A percentile compares a stretch with the other conserved stretches of the same genome.
Conservation (phyloP, 2,113 vertebrate species). For the Megaceryle maxima region DNA sequence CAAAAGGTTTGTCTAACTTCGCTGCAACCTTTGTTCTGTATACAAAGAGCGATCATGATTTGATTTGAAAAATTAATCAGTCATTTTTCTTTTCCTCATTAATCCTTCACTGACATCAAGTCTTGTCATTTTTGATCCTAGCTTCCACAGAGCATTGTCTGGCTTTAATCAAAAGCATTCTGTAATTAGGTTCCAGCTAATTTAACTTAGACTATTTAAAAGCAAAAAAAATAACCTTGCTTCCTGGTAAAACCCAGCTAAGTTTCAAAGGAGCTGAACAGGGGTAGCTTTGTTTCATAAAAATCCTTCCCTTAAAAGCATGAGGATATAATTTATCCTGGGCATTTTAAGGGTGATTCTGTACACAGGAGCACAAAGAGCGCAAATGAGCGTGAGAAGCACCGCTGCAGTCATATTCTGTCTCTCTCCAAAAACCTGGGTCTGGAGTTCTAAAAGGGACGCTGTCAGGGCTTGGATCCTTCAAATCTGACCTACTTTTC, state of each 20-base stretch:
- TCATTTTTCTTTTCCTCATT: slow-evolving; percentile 6
- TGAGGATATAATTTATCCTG: not conserved
- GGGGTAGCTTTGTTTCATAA: not conserved
- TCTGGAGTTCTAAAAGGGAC: slow-evolving; percentile 40
- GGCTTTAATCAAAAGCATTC: slow-evolving; percentile 53
- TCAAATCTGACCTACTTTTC: slow-evolving; percentile 62
- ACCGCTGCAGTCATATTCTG: not conserved
- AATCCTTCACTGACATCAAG: slow-evolving; percentile 23
- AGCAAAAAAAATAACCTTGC: slow-evolving; percentile 9
- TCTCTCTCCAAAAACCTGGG: slow-evolving; percentile 21
- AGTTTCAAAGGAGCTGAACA: not conserved
- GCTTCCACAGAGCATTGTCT: slow-evolving; percentile 29
- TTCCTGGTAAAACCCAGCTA: not conserved
- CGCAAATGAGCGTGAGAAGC: not conserved
- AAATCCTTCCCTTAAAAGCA: not conserved
- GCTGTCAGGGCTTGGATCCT: slow-evolving; percentile 48
- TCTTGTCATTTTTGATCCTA: slow-evolving; percentile 18
- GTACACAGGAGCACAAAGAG: not conserved
- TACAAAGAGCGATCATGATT: not conserved
- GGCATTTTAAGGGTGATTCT: not conserved
- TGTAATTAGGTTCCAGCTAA: slow-evolving; percentile 59
- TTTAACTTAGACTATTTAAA: slow-evolving; percentile 37
- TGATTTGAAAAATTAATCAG: slow-evolving; percentile 31
- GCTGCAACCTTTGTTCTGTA: not conserved
- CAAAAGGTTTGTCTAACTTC: not conserved